Evolutionary conservation across 2,888 invertebrate species (phyloP), one percentile per base, ranked within the genome.

Genomic region (Flexamia atlantica): DNA sequence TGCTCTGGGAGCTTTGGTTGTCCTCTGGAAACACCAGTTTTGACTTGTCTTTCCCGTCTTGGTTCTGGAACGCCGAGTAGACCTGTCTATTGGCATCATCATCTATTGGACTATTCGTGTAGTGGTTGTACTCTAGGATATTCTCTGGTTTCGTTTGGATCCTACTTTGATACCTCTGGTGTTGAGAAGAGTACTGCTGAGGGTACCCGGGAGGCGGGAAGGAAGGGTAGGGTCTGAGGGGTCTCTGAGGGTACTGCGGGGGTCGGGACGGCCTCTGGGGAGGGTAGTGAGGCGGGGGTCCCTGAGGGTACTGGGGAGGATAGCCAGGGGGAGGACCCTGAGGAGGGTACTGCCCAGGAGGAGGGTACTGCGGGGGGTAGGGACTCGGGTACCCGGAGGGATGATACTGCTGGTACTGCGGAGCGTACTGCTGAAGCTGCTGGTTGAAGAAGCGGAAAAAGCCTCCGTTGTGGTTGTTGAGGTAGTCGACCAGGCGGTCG

Each of bases 391-490:
- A 53, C 53, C 20, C 53, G 4, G 20, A 14, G 72, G 85, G 82
- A 32, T 86, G 72, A 82, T 85, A 85, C 12, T 83, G 81, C 70
- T 80, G 86, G 42, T 86, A 85, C 25, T 86, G 84, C 1, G 81
- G 84, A 4, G 83, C 86, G 85, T 86, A 86, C 82, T 86, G 86
- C 20, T 85, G 87, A 64, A 83, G 82, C 57, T 84, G 84, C 46
- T 84, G 84, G 83, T 88, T 94, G 88, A 96, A 96, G 89, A 95
- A 95, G 85, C 95, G 92, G 89, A 96, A 97, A 90, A 97, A 96
- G 0, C 97, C 97, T 57, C 97, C 97, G 83, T 96, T 96, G 89
- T 97, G 94, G 90, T 96, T 97, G 90, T 97, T 97, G 80, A 97
- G 91, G 89, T 97, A 97, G 89, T 94, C 91, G 50, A 96, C 92